Evolutionary conservation across 1,140 invertebrate genomes (phyloP).

Genomic region (Lethrus apterus): DNA sequence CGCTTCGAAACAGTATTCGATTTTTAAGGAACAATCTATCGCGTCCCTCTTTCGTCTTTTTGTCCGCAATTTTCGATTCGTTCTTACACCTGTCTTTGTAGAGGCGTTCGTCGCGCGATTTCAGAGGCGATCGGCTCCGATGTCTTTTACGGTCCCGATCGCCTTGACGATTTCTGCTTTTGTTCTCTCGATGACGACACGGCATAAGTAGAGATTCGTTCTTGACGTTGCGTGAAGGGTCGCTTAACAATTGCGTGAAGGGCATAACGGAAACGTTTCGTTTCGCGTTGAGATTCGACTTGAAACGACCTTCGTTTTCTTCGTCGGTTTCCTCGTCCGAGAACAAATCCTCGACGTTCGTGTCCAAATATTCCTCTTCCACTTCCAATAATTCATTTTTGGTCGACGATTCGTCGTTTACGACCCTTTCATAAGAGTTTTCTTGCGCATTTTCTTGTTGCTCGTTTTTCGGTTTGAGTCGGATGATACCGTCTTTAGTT

Average conservation of each 20-base stretch:
- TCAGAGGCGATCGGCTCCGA: conserved; percentile 19
- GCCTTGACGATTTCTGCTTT: neutral
- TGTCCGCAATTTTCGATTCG: neutral
- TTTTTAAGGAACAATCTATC: conserved; percentile 3
- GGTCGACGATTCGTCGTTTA: conserved; percentile 17
- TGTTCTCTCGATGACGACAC: neutral
- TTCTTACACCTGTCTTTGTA: conserved; percentile 7
- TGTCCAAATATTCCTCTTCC: conserved; percentile 24
- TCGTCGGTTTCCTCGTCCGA: conserved; percentile 35
- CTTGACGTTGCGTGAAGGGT: neutral
- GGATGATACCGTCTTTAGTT: conserved; percentile 34
- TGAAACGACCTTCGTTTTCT: conserved; percentile 38
- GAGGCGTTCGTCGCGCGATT: neutral
- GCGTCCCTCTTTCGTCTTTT: neutral
- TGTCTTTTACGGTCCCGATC: conserved; percentile 15
- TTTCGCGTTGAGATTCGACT: conserved; percentile 23
- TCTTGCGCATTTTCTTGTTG: conserved; percentile 15
- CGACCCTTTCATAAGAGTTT: conserved; percentile 8
- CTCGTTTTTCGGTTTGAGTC: conserved; percentile 32
- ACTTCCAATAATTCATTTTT: conserved; percentile 20
- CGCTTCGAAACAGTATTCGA: conserved; percentile 8
- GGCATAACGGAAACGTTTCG: conserved; percentile 20
- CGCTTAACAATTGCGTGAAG: conserved; percentile 25
- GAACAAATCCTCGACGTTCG: conserved; percentile 35
- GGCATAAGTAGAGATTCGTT: neutral